A percentile compares a stretch with the other conserved stretches of the same genome.
These are phyloP conservation scores for Falco concolor DNA, from an alignment of 2,797 vertebrate species.

Conservation along the genomic window DNA sequence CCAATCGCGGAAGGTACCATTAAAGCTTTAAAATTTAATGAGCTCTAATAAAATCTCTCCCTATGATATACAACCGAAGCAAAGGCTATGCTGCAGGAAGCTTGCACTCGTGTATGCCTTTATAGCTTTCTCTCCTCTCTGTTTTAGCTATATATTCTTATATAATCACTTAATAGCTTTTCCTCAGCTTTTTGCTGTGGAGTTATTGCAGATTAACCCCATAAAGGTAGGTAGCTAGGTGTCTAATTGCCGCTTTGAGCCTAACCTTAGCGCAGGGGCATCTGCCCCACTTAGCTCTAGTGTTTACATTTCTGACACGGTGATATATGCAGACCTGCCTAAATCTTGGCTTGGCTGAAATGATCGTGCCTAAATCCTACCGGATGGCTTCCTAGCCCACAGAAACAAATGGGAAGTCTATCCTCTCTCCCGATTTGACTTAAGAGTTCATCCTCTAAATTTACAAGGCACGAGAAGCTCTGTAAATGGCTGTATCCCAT, in stretches of 20 bases:
- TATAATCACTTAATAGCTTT: neutral
- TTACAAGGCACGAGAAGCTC: neutral
- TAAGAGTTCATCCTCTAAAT: neutral
- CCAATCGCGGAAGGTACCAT: neutral
- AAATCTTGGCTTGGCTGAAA: neutral
- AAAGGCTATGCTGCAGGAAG: neutral
- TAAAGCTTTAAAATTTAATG: conserved; percentile 60
- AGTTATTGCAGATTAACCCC: neutral
- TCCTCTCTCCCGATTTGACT: neutral
- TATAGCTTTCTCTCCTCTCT: neutral
- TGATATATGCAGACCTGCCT: neutral
- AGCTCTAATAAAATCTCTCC: neutral
- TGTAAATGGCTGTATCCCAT: neutral
- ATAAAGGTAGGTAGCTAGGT: neutral
- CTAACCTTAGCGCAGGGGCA: neutral
- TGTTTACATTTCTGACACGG: neutral
- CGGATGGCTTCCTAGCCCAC: neutral
- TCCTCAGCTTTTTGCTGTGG: neutral
- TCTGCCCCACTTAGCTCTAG: neutral
- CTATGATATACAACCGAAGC: neutral
- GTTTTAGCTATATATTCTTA: neutral
- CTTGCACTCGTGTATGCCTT: neutral
- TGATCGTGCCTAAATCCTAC: neutral
- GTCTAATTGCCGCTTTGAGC: neutral
- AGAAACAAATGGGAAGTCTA: neutral